Evolutionary conservation across 2,113 vertebrate genomes (phyloP).

Genomic region (Cathartes aura): DNA sequence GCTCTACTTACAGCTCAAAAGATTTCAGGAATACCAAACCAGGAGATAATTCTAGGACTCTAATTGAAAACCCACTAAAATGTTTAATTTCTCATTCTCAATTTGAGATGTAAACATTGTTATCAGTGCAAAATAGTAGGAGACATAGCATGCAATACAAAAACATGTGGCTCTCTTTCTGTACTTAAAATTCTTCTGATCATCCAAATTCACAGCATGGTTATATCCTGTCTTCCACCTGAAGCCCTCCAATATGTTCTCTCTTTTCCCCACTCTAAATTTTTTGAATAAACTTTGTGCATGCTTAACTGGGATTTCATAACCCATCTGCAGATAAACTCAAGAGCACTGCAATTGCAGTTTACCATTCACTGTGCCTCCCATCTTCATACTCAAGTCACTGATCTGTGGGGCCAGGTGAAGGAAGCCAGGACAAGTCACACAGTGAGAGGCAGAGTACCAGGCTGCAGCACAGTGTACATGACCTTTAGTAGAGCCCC

Average conservation of each 20-base stretch:
- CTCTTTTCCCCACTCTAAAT: not conserved
- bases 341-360: not conserved
- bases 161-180: not conserved
- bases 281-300: not conserved
- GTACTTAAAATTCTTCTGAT: not conserved
- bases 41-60: not conserved
- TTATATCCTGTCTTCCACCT: not conserved
- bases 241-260: not conserved
- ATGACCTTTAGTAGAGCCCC: not conserved
- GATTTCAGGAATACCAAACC: not conserved
- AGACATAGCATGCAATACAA: not conserved
- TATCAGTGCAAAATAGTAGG: not conserved
- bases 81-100: accelerated
- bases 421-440: not conserved
- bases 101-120: not conserved
- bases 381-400: not conserved
- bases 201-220: not conserved
- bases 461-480: accelerated
- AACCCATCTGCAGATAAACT: not conserved
- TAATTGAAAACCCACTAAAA: not conserved
- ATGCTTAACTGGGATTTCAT: not conserved
- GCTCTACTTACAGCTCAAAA: not conserved
- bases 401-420: not conserved
- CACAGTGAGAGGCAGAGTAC: not conserved
- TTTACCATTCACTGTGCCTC: not conserved